Percentiles rank a stretch among this genome's conserved stretches.
These are phyloP conservation scores for Mesoligia furuncula DNA, from an alignment of 2,888 invertebrate genomes.

Conservation along the genomic window DNA sequence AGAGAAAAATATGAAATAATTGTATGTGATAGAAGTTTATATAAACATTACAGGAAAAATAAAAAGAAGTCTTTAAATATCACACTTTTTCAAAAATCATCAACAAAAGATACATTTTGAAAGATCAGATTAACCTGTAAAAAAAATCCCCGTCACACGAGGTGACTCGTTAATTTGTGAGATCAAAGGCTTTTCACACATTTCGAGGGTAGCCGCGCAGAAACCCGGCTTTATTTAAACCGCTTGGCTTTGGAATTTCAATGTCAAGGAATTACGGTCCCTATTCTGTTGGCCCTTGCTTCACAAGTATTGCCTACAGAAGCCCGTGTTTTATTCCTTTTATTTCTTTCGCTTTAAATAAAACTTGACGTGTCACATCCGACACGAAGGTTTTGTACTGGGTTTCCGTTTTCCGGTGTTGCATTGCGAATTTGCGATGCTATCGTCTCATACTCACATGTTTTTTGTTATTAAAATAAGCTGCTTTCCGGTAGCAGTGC, in stretches of 20 bases:
- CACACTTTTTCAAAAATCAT: too few relatives aligned
- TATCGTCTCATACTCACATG: conserved; percentile 3
- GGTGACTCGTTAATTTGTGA: conserved; percentile 46
- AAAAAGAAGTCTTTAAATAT: too few relatives aligned
- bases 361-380: conserved; percentile 20
- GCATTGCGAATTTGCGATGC: background rate
- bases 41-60: too few relatives aligned
- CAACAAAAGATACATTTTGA: too few relatives aligned
- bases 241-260: conserved; percentile 42
- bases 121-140: conserved; percentile 33
- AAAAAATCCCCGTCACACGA: conserved; percentile 17
- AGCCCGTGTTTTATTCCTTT: conserved; percentile 1
- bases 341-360: background rate
- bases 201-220: conserved; percentile 27
- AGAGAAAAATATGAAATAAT: too few relatives aligned
- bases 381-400: conserved; percentile 29
- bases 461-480: conserved; percentile 11
- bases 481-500: background rate
- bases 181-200: conserved; percentile 47
- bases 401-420: conserved; percentile 13
- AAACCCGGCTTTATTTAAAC: conserved; percentile 29
- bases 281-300: conserved; percentile 15
- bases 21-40: too few relatives aligned
- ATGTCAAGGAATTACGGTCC: conserved; percentile 27
- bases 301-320: conserved; percentile 20